A percentile compares a stretch with the other conserved stretches of the same genome.
These are phyloP conservation scores for Drosophila kepulauana DNA, from an alignment of 1,140 invertebrate species.

Conservation along the genomic window DNA sequence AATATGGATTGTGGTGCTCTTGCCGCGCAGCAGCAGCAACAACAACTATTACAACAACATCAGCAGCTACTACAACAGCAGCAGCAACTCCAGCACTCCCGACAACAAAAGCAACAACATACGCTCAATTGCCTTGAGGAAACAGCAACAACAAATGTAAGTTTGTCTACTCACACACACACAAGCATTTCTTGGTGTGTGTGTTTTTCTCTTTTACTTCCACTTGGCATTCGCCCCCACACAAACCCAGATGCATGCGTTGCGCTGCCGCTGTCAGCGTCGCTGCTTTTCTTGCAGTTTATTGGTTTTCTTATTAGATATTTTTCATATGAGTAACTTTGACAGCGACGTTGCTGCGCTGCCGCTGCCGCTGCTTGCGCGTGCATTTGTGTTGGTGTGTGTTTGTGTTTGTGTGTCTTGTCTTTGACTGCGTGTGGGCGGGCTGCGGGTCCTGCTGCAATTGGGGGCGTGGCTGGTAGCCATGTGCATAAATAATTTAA, in stretches of 20 bases:
- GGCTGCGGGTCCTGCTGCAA: conserved; percentile 11
- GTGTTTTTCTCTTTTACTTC: conserved; percentile 62
- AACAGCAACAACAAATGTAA: conserved; percentile 79
- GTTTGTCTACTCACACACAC: conserved; percentile 46
- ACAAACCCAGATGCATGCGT: conserved; percentile 37
- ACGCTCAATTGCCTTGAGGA: conserved; percentile 72
- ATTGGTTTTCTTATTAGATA: conserved; percentile 74
- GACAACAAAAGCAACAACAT: conserved; percentile 50
- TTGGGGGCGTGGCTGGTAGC: conserved; percentile 43
- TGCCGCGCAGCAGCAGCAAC: conserved; percentile 73
- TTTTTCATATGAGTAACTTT: conserved; percentile 58
- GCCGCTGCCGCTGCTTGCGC: conserved; percentile 13
- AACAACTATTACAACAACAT: conserved; percentile 52
- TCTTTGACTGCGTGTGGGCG: conserved; percentile 27
- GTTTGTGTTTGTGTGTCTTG: conserved; percentile 3
- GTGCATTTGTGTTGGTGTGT: conserved; percentile 17
- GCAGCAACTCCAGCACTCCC: conserved; percentile 46
- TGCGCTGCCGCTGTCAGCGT: conserved; percentile 23
- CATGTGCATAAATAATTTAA: conserved; percentile 52
- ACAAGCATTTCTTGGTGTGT: conserved; percentile 15
- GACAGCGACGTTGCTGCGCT: conserved; percentile 35
- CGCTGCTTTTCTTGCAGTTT: conserved; percentile 54
- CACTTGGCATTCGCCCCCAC: conserved; percentile 74
- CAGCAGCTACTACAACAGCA: conserved; percentile 56
- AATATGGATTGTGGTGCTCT: conserved; percentile 82